Evolutionary conservation across 2,888 invertebrate species (phyloP), one percentile per base, ranked within the genome.

Genomic region (Onthophagus sagittarius): DNA sequence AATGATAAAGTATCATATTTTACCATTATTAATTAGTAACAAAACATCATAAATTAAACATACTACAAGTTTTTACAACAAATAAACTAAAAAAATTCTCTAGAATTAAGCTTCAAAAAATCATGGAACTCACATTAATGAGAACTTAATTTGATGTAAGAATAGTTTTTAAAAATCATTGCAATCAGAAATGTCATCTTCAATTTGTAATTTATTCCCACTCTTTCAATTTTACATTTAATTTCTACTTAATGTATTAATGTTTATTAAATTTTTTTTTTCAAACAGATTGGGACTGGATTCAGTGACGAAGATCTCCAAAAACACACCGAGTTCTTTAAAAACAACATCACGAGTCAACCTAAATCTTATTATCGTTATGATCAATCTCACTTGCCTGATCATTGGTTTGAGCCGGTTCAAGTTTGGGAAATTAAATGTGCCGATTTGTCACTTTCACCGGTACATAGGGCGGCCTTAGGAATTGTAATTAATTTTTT

Each of bases 391-490:
- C 90, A 93, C 79, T 87, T 89, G 79, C 94, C 97, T 0, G 97
- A 98, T 87, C 93, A 91, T 81, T 98, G 98, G 97, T 92, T 98
- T 83, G 91, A 91, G 77, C 90, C 96, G 2, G 90, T 90, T 13
- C 90, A 92, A 85, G 97, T 99, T 7, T 98, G 97, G 97, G 98
- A 98, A 88, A 91, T 98, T 72, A 97, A 98, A 84, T 97, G 97
- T 84, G 99, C 99, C 0, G 99, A 99, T 89, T 89, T 99, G 74
- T 98, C 98, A 5, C 89, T 99, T 69, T 99, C 98, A 39, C 98
- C 99, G 13, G 92, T 94, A 70, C 97, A 99, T 85, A 90, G 89
- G 83, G 99, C 99, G 70, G 99, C 94, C 0, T 85, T 90, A 67
- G 96, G 95, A 70, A 91, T 95, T 81, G 94, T 93, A 84, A 86